These are phyloP conservation scores for Sciaenops ocellatus DNA, from an alignment of 2,797 vertebrate genomes.

Conservation along the genomic window DNA sequence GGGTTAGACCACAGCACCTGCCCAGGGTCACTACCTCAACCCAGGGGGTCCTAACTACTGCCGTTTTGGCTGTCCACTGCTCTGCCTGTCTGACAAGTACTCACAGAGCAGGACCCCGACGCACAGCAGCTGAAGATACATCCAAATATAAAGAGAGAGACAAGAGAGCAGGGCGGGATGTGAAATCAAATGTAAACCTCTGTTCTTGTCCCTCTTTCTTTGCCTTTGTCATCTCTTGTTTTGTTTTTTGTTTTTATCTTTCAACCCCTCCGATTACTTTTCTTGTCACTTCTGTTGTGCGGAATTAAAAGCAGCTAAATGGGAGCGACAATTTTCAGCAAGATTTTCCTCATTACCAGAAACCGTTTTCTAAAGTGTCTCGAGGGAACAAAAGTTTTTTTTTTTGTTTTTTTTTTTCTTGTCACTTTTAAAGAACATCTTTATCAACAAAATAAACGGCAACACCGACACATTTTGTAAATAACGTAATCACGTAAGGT, in stretches of 20 bases:
- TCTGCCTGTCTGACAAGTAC: conserved; percentile 59
- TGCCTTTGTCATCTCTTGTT: neutral
- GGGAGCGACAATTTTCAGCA: conserved; percentile 57
- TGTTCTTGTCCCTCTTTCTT: neutral
- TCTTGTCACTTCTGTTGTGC: conserved; percentile 53
- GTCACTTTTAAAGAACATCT: conserved; percentile 45
- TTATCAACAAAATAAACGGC: conserved; percentile 53
- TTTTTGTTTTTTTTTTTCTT: conserved; percentile 8
- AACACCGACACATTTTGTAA: conserved; percentile 34
- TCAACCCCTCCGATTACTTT: conserved; percentile 25
- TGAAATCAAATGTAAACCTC: conserved; percentile 43
- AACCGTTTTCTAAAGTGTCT: conserved; percentile 46
- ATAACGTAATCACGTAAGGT: conserved; percentile 20
- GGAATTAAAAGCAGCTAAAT: conserved; percentile 63
- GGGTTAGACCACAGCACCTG: conserved; percentile 84
- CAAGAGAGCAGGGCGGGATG: neutral
- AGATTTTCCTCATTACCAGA: conserved; percentile 65
- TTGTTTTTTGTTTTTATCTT: conserved; percentile 15
- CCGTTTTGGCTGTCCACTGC: conserved; percentile 72
- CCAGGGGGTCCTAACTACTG: conserved; percentile 75
- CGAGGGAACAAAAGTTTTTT: conserved; percentile 42
- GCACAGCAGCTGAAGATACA: conserved; percentile 52
- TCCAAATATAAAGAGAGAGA: conserved; percentile 50
- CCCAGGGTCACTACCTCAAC: conserved; percentile 80
- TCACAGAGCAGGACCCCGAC: conserved; percentile 52